phyloP scores from a whole-genome alignment of 1,140 invertebrate genomes.

The Aphis craccivora region DNA sequence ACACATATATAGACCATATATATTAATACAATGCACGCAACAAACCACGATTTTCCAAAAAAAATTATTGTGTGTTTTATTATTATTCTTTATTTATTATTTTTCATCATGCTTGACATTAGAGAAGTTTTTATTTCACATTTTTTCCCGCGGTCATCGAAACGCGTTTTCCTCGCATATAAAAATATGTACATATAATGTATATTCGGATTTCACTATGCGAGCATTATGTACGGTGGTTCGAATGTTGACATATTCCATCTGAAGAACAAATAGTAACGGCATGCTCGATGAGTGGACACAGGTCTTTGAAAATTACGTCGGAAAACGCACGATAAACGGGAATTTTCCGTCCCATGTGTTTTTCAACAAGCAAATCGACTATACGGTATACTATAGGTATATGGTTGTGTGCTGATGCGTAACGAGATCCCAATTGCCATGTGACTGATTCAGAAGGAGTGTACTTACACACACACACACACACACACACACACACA shows the following conservation, averaged over 20 bases:
- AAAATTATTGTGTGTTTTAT: background rate
- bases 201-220: background rate
- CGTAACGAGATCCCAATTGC: conserved; percentile 20
- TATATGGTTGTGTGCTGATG: background rate
- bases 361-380: background rate
- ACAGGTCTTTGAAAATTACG: background rate
- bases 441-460: background rate
- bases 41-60: background rate
- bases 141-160: background rate
- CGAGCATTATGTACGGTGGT: conserved; percentile 5
- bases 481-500: background rate
- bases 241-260: background rate
- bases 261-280: conserved; percentile 1
- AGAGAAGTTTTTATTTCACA: background rate
- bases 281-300: conserved; percentile 23
- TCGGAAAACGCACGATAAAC: conserved; percentile 12
- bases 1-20: too few species aligned
- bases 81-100: background rate
- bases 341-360: conserved; percentile 46
- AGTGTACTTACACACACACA: background rate
- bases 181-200: background rate
- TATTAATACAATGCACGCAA: background rate
- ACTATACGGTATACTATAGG: conserved; percentile 10
- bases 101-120: background rate
- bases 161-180: background rate